Conservation (phyloP, 2,888 invertebrate genomes). For the Agonopterix subpropinquella region DNA sequence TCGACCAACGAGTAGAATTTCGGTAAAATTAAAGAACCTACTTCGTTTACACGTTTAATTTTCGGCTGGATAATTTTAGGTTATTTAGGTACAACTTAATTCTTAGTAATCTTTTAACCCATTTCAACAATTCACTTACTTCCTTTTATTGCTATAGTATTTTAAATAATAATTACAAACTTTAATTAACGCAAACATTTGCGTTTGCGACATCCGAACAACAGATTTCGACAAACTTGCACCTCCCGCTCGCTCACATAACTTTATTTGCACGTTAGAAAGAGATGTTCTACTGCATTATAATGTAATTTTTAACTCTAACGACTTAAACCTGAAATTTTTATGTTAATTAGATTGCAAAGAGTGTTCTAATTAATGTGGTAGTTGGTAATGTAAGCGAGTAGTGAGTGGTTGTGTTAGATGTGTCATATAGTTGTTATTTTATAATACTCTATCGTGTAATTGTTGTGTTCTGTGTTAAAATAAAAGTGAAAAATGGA, state of each 20-base stretch:
- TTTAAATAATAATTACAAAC: slow-evolving; percentile 17
- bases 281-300: slow-evolving; percentile 41
- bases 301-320: slow-evolving; percentile 46
- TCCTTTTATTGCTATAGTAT: slow-evolving; percentile 3
- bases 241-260: slow-evolving; percentile 38
- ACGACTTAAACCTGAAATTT: slow-evolving; percentile 68
- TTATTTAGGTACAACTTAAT: too few relatives aligned
- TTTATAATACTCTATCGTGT: slow-evolving; percentile 6
- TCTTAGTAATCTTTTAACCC: slow-evolving; percentile 1
- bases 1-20: too few relatives aligned
- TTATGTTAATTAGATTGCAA: slow-evolving; percentile 70
- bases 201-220: slow-evolving; percentile 44
- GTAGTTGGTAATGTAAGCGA: slow-evolving; percentile 52
- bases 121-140: slow-evolving; percentile 2
- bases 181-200: slow-evolving; percentile 35
- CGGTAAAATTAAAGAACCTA: too few relatives aligned
- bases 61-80: too few relatives aligned
- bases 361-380: slow-evolving; percentile 51
- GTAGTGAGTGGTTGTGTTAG: slow-evolving; percentile 56
- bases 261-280: slow-evolving; percentile 33
- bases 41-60: too few relatives aligned
- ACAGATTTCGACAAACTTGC: slow-evolving; percentile 39
- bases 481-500: slow-evolving; percentile 41
- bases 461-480: background rate
- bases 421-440: slow-evolving; percentile 6